These are phyloP conservation scores for Diachasma alloeum DNA, from an alignment of 1,140 invertebrate genomes.

Conservation along the genomic window DNA sequence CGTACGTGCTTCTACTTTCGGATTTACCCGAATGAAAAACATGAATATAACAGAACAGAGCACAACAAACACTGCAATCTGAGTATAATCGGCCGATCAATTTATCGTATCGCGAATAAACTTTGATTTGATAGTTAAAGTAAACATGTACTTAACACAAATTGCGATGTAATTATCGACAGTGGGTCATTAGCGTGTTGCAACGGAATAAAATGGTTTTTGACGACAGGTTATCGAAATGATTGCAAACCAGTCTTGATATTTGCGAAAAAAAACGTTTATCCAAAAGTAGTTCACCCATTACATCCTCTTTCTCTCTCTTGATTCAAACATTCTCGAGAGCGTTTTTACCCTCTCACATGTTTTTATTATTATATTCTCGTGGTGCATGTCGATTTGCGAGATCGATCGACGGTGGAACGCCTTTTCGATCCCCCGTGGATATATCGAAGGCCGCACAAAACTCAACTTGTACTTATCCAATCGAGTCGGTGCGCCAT, in stretches of 20 bases:
- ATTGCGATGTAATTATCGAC: not conserved
- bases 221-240: not conserved
- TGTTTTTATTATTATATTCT: constrained; percentile 1
- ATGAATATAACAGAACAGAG: not conserved
- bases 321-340: not conserved
- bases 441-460: constrained; percentile 9
- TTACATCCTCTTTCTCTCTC: not conserved
- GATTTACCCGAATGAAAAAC: not conserved
- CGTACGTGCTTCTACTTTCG: not conserved
- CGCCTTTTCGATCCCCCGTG: constrained; percentile 19
- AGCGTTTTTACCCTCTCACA: not conserved
- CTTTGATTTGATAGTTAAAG: not conserved
- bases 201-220: not conserved
- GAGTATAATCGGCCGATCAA: not conserved
- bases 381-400: constrained; percentile 3
- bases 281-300: not conserved
- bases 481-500: constrained; percentile 11
- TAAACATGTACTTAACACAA: not conserved
- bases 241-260: constrained; percentile 14
- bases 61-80: not conserved
- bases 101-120: not conserved
- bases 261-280: not conserved
- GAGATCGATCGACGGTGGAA: constrained; percentile 17
- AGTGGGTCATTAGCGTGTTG: constrained; percentile 8
- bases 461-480: constrained; percentile 14